Conservation (phyloP, 2,797 vertebrate species). For the Clarias pachynema region DNA sequence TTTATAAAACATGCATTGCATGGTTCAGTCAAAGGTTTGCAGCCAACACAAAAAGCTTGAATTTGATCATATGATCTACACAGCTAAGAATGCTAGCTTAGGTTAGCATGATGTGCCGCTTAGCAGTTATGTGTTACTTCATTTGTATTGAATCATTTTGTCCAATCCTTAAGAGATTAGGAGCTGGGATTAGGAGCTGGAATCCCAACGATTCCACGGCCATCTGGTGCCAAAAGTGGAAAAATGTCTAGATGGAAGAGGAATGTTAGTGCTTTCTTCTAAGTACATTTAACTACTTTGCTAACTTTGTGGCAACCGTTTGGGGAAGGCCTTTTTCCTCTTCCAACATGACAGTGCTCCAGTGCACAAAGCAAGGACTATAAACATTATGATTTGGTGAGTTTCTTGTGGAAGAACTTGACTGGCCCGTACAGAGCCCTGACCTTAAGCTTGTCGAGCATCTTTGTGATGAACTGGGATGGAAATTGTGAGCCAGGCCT, state of each 20-base stretch:
- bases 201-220: background rate
- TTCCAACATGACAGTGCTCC: too few species aligned
- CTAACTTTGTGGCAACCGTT: too few species aligned
- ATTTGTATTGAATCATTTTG: background rate
- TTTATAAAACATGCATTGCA: background rate
- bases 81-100: background rate
- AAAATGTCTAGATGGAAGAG: background rate
- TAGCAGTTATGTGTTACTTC: background rate
- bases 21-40: background rate
- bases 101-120: background rate
- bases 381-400: too few species aligned
- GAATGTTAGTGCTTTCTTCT: background rate
- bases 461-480: too few species aligned
- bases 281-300: background rate
- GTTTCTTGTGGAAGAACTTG: too few species aligned
- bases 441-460: too few species aligned
- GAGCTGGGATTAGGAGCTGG: background rate
- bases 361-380: too few species aligned
- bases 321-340: too few species aligned
- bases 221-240: background rate
- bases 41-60: background rate
- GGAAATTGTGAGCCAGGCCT: too few species aligned
- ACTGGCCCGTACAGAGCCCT: too few species aligned
- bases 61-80: background rate
- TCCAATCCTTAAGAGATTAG: background rate